Base-by-base conservation (phyloP, 1,140 invertebrate genomes). In the Vollenhovia emeryi region DNA sequence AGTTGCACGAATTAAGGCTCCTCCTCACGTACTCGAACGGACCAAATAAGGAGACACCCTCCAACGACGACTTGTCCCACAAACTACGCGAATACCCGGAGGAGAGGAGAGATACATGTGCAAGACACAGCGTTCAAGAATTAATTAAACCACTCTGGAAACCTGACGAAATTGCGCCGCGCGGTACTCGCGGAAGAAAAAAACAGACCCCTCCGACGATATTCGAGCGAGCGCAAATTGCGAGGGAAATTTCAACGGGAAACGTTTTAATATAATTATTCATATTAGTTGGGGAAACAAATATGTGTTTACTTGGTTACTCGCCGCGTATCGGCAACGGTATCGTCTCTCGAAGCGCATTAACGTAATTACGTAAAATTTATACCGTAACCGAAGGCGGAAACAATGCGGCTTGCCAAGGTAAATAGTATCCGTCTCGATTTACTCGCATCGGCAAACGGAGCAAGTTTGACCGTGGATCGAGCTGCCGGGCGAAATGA, bases 31-130 rank as follows among this genome's bases (percentile, higher is more conserved):
- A 82, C 64, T 21, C 50, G 66, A 57, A 36, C 36, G 24, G 24
- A 45, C 78, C 78, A 71, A 82, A 82, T 82, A 82, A 82, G 78
- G 78, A 59, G 43, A 30, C 8, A 50, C 43, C 57, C 43, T 78
- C 74, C 40, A 43, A 73, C 78, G 64, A 57, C 36, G 36, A 71
- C 50, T 71, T 45, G 78, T 82, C 64, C 66, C 50, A 59, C 64
- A 71, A 80, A 82, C 78, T 82, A 21, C 18, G 48, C 36, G 48
- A 21, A 69, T 80, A 80, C 78, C 4, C 50, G 66, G 36, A 33
- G 27, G 5, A 45, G 45, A 21, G 40, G 18, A 24, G 21, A 24
- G 62, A 57, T 33, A 45, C 8, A 18, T 13, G 66, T 71, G 9
- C 2, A 45, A 15, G 36, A 45, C 4, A 45, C 33, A 33, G n/a